phyloP scores from a whole-genome alignment of 2,797 vertebrate species.

The Enteromius mattozi region DNA sequence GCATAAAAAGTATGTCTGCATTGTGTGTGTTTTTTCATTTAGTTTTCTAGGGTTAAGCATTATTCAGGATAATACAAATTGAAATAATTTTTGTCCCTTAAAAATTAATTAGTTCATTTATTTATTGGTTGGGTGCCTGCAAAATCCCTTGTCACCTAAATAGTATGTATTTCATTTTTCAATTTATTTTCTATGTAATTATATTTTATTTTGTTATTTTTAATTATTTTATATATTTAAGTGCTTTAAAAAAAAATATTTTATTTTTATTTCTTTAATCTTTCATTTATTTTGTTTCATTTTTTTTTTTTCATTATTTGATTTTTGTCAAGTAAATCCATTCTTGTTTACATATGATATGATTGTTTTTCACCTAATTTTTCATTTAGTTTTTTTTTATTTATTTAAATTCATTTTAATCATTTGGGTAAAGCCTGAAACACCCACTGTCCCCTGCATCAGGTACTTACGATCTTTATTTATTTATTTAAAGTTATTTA shows the following conservation, averaged over 20 bases:
- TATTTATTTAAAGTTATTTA: not conserved
- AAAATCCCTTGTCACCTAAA: not conserved
- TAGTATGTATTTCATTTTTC: not conserved
- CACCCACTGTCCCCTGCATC: not conserved
- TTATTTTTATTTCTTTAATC: not conserved
- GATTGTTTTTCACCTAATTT: too few relatives aligned
- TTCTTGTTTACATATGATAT: not conserved
- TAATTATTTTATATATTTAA: not conserved
- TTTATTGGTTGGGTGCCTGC: not conserved
- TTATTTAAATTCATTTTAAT: not conserved
- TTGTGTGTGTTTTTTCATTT: too few relatives aligned
- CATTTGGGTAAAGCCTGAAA: not conserved
- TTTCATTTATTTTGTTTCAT: not conserved
- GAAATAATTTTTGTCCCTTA: not conserved
- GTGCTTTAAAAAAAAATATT: not conserved
- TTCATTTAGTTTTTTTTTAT: not conserved
- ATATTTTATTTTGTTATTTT: not conserved
- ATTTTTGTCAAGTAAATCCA: not conserved
- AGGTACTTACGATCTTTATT: not conserved
- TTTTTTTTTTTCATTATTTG: not conserved
- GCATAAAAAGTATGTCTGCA: too few relatives aligned
- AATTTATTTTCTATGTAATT: too few relatives aligned
- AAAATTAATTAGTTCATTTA: not conserved
- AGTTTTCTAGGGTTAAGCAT: not conserved
- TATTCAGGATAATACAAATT: not conserved